A percentile compares a stretch with the other conserved stretches of the same genome.
Evolutionary conservation across 2,888 invertebrate species (phyloP).

Genomic region (Drosophila formosana): DNA sequence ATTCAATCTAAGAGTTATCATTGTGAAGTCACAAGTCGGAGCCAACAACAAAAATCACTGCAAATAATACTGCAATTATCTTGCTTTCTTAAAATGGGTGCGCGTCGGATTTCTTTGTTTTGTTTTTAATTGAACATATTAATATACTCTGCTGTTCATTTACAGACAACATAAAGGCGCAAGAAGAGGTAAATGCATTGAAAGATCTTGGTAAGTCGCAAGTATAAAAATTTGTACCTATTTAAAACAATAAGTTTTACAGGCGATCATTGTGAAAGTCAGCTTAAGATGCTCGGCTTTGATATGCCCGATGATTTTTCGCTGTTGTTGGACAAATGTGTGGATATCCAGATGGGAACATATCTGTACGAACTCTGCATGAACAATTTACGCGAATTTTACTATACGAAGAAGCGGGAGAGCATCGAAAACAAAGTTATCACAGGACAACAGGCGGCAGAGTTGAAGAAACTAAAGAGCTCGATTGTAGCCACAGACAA

Average conservation of each 20-base stretch:
- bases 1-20: too few relatives aligned
- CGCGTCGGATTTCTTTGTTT: slow-evolving; percentile 12
- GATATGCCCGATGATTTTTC: slow-evolving; percentile 78
- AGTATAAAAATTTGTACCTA: not conserved
- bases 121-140: not conserved
- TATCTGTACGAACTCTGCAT: slow-evolving; percentile 71
- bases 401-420: slow-evolving; percentile 70
- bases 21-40: too few relatives aligned
- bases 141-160: not conserved
- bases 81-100: slow-evolving; percentile 52
- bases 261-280: slow-evolving; percentile 80
- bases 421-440: slow-evolving; percentile 64
- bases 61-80: not conserved
- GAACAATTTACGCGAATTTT: slow-evolving; percentile 76
- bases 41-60: too few relatives aligned
- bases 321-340: slow-evolving; percentile 71
- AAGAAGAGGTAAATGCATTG: slow-evolving; percentile 64
- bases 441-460: slow-evolving; percentile 55
- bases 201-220: slow-evolving; percentile 56
- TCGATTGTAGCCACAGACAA: slow-evolving; percentile 62
- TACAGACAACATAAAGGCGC: slow-evolving; percentile 67
- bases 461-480: slow-evolving; percentile 63
- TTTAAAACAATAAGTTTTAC: not conserved
- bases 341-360: slow-evolving; percentile 68
- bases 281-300: slow-evolving; percentile 73